Base-by-base conservation (phyloP, 2,113 vertebrate genomes). In the Bungarus multicinctus region DNA sequence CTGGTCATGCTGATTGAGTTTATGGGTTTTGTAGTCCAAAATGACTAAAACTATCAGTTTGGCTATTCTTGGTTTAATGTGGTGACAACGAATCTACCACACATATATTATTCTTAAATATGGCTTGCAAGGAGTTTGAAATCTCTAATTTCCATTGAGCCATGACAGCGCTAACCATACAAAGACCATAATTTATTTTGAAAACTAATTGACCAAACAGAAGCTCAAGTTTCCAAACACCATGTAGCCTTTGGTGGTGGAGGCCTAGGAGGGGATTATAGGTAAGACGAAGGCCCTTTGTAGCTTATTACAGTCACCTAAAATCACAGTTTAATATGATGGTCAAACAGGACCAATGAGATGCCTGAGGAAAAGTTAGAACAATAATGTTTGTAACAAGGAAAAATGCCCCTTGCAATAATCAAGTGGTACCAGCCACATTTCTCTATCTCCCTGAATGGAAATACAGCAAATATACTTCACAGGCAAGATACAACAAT, bases 361-460 rank as follows among this genome's bases (percentile, higher is more conserved):
- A 39, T 22, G 16, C 87, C 92, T 0, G 89, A 69, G 93, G 50
- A 91, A 95, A 95, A 95, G 95, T 95, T 89, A 18, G 12, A 93
- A 2, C 2, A 23, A 54, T 20, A 85, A 8, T 52, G 12, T n/a
- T 86, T 54, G 22, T 20, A 86, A 88, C 47, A 90, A 74, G 1
- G 0, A 0, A 3, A 88, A 57, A 0, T 50, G 27, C 20, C 55
- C 89, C 58, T 64, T 50, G 3, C 85, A 14, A 39, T n/a, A 5
- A 7, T 6, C 3, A 43, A 3, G 3, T 4, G 94, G 94, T 90
- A 11, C 0, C 18, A 89, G 85, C 64, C 92, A 91, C 22, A 57
- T 16, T 55, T 20, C 90, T 92, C 89, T 2, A 16, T 18, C 50
- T 92, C 54, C 1, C 18, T 86, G 50, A 5, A 85, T 88, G 0